phyloP scores from a whole-genome alignment of 1,140 invertebrate species.

The Trichonephila inaurata region DNA sequence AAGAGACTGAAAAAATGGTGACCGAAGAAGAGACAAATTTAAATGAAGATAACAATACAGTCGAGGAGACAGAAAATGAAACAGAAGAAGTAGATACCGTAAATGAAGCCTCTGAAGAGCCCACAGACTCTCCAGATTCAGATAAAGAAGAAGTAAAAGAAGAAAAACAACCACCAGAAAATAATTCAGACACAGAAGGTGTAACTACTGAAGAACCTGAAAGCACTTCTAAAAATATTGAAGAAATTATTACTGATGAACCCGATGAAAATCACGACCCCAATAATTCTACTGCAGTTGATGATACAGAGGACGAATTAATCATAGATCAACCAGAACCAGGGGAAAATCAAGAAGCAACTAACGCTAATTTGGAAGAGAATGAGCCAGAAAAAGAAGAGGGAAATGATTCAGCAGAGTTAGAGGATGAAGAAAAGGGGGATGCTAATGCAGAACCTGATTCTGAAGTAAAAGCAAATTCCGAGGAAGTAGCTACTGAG shows the following conservation, averaged over 20 bases:
- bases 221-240: background rate
- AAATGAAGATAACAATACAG: background rate
- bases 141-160: constrained; percentile 10
- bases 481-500: background rate
- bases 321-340: background rate
- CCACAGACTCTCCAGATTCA: background rate
- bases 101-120: background rate
- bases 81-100: constrained; percentile 16
- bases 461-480: background rate
- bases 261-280: background rate
- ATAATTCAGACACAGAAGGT: constrained; percentile 7
- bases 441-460: constrained; percentile 2
- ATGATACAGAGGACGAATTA: constrained; percentile 34
- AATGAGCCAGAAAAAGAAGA: constrained; percentile 21
- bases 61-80: background rate
- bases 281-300: background rate
- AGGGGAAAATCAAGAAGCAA: constrained; percentile 4
- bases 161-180: background rate
- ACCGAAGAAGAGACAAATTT: background rate
- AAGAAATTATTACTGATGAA: background rate
- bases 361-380: background rate
- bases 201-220: constrained; percentile 46
- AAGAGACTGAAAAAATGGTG: background rate
- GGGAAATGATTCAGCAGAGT: background rate
- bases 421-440: background rate